Conservation (phyloP, 1,140 invertebrate genomes). For the Argopecten irradians region DNA sequence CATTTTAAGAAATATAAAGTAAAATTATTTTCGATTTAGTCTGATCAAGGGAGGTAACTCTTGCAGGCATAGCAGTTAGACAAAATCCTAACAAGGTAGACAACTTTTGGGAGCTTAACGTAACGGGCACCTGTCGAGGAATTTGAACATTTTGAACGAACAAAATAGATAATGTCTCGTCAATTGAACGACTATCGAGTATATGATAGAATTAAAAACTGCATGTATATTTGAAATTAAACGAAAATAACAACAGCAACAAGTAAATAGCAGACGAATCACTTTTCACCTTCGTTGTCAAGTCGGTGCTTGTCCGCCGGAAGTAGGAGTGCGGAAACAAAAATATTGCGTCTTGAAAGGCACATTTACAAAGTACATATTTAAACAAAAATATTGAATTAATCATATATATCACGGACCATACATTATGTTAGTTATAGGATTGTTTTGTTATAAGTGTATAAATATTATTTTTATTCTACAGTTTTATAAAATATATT, state of each 20-base stretch:
- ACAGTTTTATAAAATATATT: background rate
- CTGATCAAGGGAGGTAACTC: background rate
- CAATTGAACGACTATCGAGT: background rate
- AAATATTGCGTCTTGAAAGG: background rate
- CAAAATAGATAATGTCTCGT: background rate
- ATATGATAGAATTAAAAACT: background rate
- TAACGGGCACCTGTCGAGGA: background rate
- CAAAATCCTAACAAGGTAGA: background rate
- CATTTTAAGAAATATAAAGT: too few species aligned
- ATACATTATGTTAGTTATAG: background rate
- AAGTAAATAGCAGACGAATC: background rate
- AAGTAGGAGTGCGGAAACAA: background rate
- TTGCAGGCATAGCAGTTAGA: background rate
- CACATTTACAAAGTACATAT: background rate
- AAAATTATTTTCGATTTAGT: too few species aligned
- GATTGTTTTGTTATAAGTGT: background rate
- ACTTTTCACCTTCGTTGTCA: conserved; percentile 16
- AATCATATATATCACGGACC: background rate
- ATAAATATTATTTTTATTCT: background rate
- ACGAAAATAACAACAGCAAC: background rate
- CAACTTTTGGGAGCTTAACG: background rate
- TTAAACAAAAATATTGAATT: background rate
- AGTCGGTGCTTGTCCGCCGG: conserved; percentile 4
- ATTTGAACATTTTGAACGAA: background rate
- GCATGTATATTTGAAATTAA: background rate